Base-by-base conservation (phyloP, 2,113 vertebrate species). In the Barbus barbus region DNA sequence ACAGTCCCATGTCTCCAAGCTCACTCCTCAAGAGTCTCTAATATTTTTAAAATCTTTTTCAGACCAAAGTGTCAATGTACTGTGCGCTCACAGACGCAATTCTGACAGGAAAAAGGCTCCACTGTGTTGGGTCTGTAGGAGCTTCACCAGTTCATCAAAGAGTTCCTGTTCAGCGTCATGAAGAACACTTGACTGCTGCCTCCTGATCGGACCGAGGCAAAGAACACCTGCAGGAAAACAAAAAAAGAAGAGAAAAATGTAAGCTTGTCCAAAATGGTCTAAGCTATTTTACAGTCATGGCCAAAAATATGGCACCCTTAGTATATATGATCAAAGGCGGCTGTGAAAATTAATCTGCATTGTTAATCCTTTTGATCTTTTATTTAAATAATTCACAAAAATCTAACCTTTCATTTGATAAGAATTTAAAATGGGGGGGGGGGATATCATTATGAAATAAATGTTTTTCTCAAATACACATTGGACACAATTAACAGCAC, bases 141-240 rank as follows among this genome's bases (percentile, higher is more conserved):
- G 90, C 87, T 92, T 97, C 97, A 99, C 98, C 98, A 99, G 96
- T 99, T 99, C 97, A 99, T 99, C 97, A 99, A 97, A 91, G 96
- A 97, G 95, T 95, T 99, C 94, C 97, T 97, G 95, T 99, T 99
- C 92, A 99, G 96, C 60, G 98, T 99, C 98, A 99, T 99, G 96
- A 99, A 99, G 95, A 98, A 99, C 88, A 99, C 97, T 93, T 99
- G 98, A 93, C 98, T 99, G 94, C 97, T 98, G 88, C 98, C 97
- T 90, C 97, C 97, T 0, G 97, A 98, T 89, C 97, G 96, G 92
- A 99, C 98, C 0, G 97, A 98, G 28, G 98, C 97, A 90, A 99
- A 99, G 95, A 99, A 99, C 77, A 99, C 98, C 98, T 99, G 89
- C 87, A 44, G 41, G 2, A 44, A 44, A 90, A 81, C 26, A 22